Evolutionary conservation across 2,113 vertebrate species (phyloP).

Genomic region (Limanda limanda): DNA sequence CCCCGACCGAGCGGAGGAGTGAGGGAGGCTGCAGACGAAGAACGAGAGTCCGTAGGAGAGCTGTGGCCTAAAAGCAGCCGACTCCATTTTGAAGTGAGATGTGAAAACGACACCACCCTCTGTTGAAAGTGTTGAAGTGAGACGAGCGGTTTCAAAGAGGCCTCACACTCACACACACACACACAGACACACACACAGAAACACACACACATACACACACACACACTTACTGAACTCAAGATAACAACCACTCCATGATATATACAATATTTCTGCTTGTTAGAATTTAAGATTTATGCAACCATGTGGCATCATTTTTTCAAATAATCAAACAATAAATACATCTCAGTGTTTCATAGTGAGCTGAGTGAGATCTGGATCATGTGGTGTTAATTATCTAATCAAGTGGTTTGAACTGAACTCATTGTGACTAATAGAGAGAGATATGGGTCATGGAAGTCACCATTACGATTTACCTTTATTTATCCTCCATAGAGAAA

Average conservation of each 20-base stretch:
- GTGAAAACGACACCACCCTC: too few species aligned
- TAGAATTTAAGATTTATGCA: background rate
- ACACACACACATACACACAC: slow-evolving; percentile 22
- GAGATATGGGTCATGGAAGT: too few species aligned
- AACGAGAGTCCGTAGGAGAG: too few species aligned
- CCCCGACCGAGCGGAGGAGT: too few species aligned
- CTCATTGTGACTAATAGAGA: slow-evolving; percentile 55
- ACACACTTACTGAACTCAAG: too few species aligned
- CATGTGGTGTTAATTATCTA: slow-evolving; percentile 15
- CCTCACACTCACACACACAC: slow-evolving; percentile 23
- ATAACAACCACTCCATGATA: background rate
- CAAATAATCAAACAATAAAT: background rate
- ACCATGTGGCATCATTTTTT: background rate
- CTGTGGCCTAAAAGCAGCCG: too few species aligned
- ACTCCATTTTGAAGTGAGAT: too few species aligned
- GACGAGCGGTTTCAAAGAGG: background rate
- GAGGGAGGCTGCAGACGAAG: too few species aligned
- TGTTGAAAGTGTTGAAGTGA: too few species aligned
- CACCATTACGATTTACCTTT: too few species aligned
- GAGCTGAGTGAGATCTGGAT: background rate
- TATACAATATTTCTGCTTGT: background rate
- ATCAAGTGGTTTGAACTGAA: slow-evolving; percentile 42
- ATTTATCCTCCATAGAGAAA: too few species aligned
- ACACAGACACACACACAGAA: slow-evolving; percentile 41
- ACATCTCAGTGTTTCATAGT: background rate